A percentile compares a stretch with the other conserved stretches of the same genome.
Conservation (phyloP, 1,140 invertebrate species). For the Sinonovacula constricta region DNA sequence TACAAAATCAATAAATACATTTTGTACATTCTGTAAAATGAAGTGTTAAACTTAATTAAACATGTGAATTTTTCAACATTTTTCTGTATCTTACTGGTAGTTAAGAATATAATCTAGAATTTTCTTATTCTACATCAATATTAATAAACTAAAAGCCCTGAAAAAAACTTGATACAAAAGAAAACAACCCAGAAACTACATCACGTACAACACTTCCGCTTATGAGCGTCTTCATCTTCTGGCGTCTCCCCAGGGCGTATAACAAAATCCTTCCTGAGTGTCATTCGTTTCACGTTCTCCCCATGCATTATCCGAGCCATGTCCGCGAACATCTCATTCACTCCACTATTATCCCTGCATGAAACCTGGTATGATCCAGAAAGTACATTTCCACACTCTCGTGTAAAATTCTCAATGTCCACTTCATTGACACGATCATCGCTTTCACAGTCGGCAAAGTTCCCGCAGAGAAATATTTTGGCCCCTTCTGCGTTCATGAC, state of each 20-base stretch:
- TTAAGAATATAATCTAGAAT: too few relatives aligned
- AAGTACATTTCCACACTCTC: slow-evolving; percentile 94
- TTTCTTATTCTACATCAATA: too few relatives aligned
- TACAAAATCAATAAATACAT: too few relatives aligned
- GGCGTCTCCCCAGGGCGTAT: slow-evolving; percentile 69
- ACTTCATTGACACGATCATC: slow-evolving; percentile 88
- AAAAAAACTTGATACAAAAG: too few relatives aligned
- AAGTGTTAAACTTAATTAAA: too few relatives aligned
- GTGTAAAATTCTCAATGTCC: slow-evolving; percentile 94
- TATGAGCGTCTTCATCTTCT: slow-evolving; percentile 51
- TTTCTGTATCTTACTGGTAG: too few relatives aligned
- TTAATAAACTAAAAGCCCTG: too few relatives aligned
- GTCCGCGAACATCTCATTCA: slow-evolving; percentile 94
- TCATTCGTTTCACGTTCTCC: slow-evolving; percentile 67
- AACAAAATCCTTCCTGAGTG: slow-evolving; percentile 66
- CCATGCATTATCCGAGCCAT: slow-evolving; percentile 83
- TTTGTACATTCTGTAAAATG: too few relatives aligned
- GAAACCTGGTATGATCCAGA: slow-evolving; percentile 93
- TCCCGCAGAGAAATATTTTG: slow-evolving; percentile 74
- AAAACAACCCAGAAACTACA: too few relatives aligned
- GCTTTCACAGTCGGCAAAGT: slow-evolving; percentile 66
- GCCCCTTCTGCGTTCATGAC: slow-evolving; percentile 75
- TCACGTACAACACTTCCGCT: slow-evolving; percentile 65
- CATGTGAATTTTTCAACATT: too few relatives aligned
- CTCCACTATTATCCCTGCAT: slow-evolving; percentile 91